These are phyloP conservation scores for Montipora capricornis DNA, from an alignment of 64 coral and sea anemone species.

Conservation along the genomic window DNA sequence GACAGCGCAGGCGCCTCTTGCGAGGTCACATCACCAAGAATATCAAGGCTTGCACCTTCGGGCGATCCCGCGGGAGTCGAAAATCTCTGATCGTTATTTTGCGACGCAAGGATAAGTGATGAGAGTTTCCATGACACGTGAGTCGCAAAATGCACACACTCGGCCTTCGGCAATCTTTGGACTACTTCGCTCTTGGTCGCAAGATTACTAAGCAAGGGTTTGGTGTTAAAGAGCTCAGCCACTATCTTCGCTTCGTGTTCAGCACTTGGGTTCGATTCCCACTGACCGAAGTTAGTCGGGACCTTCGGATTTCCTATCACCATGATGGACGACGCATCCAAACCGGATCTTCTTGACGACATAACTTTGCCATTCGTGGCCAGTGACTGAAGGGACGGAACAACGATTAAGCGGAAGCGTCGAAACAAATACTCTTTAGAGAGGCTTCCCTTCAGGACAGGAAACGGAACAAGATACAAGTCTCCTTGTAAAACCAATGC, in stretches of 20 bases:
- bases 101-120: conserved; percentile 86
- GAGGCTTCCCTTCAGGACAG: conserved; percentile 82
- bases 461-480: conserved; percentile 92
- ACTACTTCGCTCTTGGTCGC: conserved; percentile 84
- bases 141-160: conserved; percentile 97
- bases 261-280: conserved; percentile 86
- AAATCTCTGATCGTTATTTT: conserved; percentile 63
- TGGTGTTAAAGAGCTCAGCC: conserved; percentile 89
- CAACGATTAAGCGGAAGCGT: conserved; percentile 79
- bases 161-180: conserved; percentile 65
- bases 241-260: conserved; percentile 98
- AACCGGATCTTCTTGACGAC: not conserved
- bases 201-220: conserved; percentile 75
- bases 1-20: conserved; percentile 82
- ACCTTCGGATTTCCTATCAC: conserved; percentile 93
- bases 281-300: conserved; percentile 88
- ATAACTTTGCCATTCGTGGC: conserved; percentile 39
- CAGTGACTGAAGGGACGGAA: conserved; percentile 90
- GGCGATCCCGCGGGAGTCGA: conserved; percentile 17
- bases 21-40: conserved; percentile 71
- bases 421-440: conserved; percentile 90
- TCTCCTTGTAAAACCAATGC: conserved; percentile 95
- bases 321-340: conserved; percentile 70
- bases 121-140: conserved; percentile 98
- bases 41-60: conserved; percentile 68